Percentiles rank a stretch among this genome's conserved stretches.
Evolutionary conservation across 1,140 invertebrate genomes (phyloP).

Genomic region (Ooceraea biroi): DNA sequence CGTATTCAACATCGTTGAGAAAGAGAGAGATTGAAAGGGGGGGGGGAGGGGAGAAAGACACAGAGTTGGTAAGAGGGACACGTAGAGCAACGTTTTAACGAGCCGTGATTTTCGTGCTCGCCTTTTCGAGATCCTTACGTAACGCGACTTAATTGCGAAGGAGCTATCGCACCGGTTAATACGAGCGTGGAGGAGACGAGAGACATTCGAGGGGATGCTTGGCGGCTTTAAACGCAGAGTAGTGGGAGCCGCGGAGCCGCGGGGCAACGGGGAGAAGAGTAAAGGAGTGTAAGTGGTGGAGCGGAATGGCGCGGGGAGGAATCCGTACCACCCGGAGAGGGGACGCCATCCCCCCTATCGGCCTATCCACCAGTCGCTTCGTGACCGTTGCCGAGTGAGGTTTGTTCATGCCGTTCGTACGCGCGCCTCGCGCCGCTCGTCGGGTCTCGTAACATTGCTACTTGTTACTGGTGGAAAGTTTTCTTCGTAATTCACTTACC

Average conservation of each 20-base stretch:
- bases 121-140: conserved; percentile 82
- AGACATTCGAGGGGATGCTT: conserved; percentile 76
- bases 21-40: background rate
- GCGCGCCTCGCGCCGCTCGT: conserved; percentile 22
- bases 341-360: conserved; percentile 78
- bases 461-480: too few species aligned
- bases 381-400: conserved; percentile 74
- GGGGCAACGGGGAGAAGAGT: conserved; percentile 18
- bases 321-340: conserved; percentile 23
- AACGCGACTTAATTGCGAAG: conserved; percentile 86
- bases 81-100: conserved; percentile 76
- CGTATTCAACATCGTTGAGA: conserved; percentile 53
- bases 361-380: conserved; percentile 80
- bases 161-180: conserved; percentile 86
- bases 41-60: background rate
- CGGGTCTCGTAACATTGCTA: conserved; percentile 30
- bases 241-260: conserved; percentile 62
- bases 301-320: conserved; percentile 3
- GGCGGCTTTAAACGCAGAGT: conserved; percentile 73
- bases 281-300: conserved; percentile 33
- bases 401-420: conserved; percentile 53
- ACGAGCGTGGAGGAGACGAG: conserved; percentile 76
- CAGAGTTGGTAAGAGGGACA: conserved; percentile 36
- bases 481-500: too few species aligned
- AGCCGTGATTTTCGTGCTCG: conserved; percentile 79